phyloP scores from a whole-genome alignment of 2,797 vertebrate species.

The Cottoperca gobio region DNA sequence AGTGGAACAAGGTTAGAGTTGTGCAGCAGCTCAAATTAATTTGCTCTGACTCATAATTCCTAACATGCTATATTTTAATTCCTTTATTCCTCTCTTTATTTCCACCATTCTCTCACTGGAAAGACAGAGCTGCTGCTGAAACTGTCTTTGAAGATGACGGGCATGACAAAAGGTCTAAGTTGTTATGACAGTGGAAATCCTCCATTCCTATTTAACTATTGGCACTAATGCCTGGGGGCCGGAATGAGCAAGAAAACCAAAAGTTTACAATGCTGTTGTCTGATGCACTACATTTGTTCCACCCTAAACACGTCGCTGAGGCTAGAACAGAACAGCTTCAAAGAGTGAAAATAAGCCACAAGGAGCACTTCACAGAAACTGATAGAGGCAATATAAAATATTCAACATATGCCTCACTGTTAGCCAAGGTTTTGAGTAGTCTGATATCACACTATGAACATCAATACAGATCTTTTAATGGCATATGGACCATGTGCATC shows the following conservation, averaged over 20 bases:
- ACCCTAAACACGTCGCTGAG: slow-evolving; percentile 27
- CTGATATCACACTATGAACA: slow-evolving; percentile 55
- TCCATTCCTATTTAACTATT: slow-evolving; percentile 54
- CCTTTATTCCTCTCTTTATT: slow-evolving; percentile 53
- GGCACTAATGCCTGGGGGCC: slow-evolving; percentile 53
- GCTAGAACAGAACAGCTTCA: slow-evolving; percentile 50
- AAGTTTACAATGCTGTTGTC: slow-evolving; percentile 58
- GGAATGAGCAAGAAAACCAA: slow-evolving; percentile 44
- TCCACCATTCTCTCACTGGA: slow-evolving; percentile 39
- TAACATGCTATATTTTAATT: slow-evolving; percentile 64
- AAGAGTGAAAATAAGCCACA: slow-evolving; percentile 55
- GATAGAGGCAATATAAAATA: slow-evolving; percentile 66
- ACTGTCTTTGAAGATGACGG: slow-evolving; percentile 68
- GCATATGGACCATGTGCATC: slow-evolving; percentile 23
- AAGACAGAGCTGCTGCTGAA: slow-evolving; percentile 40
- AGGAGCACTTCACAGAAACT: slow-evolving; percentile 55
- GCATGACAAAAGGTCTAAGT: slow-evolving; percentile 64
- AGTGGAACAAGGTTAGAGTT: slow-evolving; percentile 56
- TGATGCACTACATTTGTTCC: slow-evolving; percentile 49
- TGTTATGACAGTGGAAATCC: slow-evolving; percentile 68
- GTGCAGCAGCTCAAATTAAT: slow-evolving; percentile 41
- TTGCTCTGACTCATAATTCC: slow-evolving; percentile 62
- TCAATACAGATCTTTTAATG: slow-evolving; percentile 49
- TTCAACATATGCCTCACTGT: slow-evolving; percentile 61
- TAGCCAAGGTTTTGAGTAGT: slow-evolving; percentile 58